Evolutionary conservation across 2,888 invertebrate species (phyloP).

Genomic region (Caenorhabditis imperialis): DNA sequence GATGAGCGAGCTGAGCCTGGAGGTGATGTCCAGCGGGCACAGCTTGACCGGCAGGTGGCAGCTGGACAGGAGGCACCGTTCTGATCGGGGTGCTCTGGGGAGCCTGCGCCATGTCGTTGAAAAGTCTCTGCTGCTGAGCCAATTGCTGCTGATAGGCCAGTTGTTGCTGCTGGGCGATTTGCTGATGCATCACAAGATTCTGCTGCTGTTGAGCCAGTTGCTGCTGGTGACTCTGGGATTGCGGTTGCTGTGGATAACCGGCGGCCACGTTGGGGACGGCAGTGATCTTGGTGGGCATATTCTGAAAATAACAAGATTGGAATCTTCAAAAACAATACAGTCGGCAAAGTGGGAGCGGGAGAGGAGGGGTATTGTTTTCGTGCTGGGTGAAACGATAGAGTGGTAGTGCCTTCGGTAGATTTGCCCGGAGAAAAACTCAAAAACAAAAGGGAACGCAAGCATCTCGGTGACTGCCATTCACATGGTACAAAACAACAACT

Average conservation of each 20-base stretch:
- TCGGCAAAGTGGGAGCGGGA: too few species aligned
- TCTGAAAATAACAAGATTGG: conserved; percentile 25
- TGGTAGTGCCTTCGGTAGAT: too few species aligned
- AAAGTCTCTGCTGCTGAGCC: conserved; percentile 13
- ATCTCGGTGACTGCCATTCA: too few species aligned
- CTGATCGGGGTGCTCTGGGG: conserved; percentile 27
- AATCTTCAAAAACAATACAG: neutral
- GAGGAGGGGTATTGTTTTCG: too few species aligned
- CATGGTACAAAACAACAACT: neutral
- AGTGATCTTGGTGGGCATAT: conserved; percentile 43
- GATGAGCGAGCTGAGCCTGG: neutral
- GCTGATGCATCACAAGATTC: too few species aligned
- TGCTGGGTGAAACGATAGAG: too few species aligned
- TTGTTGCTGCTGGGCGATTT: too few species aligned
- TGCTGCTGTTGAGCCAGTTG: conserved; percentile 12
- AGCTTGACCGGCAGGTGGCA: neutral
- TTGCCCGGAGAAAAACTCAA: too few species aligned
- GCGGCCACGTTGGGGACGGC: conserved; percentile 48
- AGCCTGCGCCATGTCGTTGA: conserved; percentile 13
- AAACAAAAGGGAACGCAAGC: too few species aligned
- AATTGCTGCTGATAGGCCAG: neutral
- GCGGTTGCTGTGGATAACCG: neutral
- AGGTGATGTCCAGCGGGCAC: neutral
- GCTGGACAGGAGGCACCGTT: neutral
- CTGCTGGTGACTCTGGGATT: neutral